Percentiles rank a stretch among this genome's conserved stretches.
Conservation (phyloP, 2,797 vertebrate species). For the Rhabdomys pumilio region DNA sequence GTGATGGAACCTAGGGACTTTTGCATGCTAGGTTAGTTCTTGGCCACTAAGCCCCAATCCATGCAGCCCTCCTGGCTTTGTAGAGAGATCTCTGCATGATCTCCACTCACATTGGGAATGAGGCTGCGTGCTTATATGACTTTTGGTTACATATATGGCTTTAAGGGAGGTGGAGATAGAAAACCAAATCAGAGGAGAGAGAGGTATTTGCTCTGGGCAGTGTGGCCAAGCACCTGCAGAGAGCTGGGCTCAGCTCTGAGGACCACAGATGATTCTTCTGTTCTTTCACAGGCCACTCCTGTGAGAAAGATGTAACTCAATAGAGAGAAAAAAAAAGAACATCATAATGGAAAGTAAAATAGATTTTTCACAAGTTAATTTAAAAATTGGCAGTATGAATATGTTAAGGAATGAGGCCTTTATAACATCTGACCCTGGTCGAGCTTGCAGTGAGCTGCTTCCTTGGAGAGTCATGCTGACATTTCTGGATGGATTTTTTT, state of each 20-base stretch:
- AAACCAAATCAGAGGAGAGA: not conserved
- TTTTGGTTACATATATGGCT: not conserved
- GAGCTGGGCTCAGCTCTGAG: not conserved
- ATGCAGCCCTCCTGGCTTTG: not conserved
- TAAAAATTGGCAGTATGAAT: not conserved
- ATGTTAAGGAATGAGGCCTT: not conserved
- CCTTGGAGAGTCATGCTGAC: not conserved
- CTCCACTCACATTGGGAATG: not conserved
- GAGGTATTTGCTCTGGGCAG: too few relatives aligned
- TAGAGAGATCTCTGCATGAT: not conserved
- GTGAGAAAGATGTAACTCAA: not conserved
- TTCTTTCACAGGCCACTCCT: too few relatives aligned
- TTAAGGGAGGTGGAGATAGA: not conserved
- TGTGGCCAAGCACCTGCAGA: not conserved
- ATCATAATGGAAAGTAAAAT: not conserved
- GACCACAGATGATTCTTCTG: fast-evolving
- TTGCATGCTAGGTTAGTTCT: not conserved
- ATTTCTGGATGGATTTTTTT: not conserved
- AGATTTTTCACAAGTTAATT: conserved; percentile 9
- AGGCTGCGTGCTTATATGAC: too few relatives aligned
- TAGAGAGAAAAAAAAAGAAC: not conserved
- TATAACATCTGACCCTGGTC: not conserved
- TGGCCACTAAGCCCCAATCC: not conserved
- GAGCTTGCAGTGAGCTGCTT: not conserved
- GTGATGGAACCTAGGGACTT: not conserved